Conservation (phyloP, 2,113 vertebrate genomes). For the Eleginops maclovinus region DNA sequence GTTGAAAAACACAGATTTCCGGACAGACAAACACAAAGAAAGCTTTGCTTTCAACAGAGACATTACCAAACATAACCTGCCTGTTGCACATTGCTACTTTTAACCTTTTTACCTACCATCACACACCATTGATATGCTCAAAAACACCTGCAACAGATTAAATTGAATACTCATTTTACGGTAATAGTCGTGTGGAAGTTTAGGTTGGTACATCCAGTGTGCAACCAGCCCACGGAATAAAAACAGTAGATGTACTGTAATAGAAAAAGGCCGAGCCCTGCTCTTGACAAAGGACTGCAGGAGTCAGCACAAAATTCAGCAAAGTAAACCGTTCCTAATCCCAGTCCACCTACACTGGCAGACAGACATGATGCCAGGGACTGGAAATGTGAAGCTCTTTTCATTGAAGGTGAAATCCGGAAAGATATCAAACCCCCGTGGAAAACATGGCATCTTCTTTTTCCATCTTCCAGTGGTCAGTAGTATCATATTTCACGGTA, state of each 20-base stretch:
- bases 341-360: slow-evolving; percentile 35
- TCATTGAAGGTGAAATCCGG: slow-evolving; percentile 22
- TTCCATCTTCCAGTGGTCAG: slow-evolving; percentile 9
- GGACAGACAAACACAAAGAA: background rate
- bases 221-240: background rate
- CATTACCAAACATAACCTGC: background rate
- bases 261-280: slow-evolving; percentile 25
- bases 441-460: slow-evolving; percentile 18
- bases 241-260: slow-evolving; percentile 17
- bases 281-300: slow-evolving; percentile 41
- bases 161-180: slow-evolving; percentile 22
- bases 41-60: background rate
- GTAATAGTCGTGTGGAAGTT: slow-evolving; percentile 2
- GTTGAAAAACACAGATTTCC: background rate
- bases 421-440: slow-evolving; percentile 18
- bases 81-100: no score
- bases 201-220: background rate
- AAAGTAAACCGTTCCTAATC: slow-evolving; percentile 34
- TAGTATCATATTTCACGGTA: slow-evolving; percentile 14
- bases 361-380: slow-evolving; percentile 23
- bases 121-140: background rate
- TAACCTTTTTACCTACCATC: background rate
- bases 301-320: slow-evolving; percentile 53
- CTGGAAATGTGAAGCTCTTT: slow-evolving; percentile 19
- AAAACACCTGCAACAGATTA: background rate